Evolutionary conservation across 1,140 invertebrate genomes (phyloP), one percentile per base, ranked within the genome.

Genomic region (Cyrtorhinus lividipennis): DNA sequence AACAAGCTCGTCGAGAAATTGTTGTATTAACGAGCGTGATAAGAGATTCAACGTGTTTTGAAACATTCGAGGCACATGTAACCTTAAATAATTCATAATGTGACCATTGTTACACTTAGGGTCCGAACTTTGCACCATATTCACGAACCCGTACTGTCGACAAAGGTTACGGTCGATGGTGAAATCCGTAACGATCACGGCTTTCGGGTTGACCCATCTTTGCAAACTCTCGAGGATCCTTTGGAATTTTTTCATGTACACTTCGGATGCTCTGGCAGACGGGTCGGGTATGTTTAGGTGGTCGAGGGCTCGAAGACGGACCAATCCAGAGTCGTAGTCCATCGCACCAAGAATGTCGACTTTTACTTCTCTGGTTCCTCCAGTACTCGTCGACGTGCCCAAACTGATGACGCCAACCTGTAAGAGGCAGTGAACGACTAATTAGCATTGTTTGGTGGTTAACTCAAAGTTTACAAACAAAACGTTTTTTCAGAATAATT

Each of bases 51-150:
- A 72, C 0, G 89, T 90, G 72, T 90, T 91, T 30, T 59, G 58
- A 73, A 92, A 93, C 88, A 92, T 92, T 71, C 88, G 79, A 0
- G 90, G 89, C 2, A 92, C 87, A 63, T 91, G 87, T 64, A 85
- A 80, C 45, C 88, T 76, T 38, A 93, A 72, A 71, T 92, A 93
- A 61, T 91, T 86, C 90, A 93, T 92, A 2, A 92, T 85, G 30
- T 84, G 83, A 2, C 81, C 81, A 71, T 89, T 89, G 56, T 63
- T 65, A 20, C 78, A 78, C 27, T 82, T 83, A 10, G 79, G 79
- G 23, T 83, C 80, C 1, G 83, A 78, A 0, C 81, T 80, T 68
- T 90, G 87, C 1, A 80, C 74, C 0, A 92, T 83, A 58, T 59
- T 59, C 2, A n/a, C 38, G 23, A 59, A 59, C 13, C 58, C 58